phyloP scores from a whole-genome alignment of 2,113 vertebrate genomes.

The Bubo scandiacus region DNA sequence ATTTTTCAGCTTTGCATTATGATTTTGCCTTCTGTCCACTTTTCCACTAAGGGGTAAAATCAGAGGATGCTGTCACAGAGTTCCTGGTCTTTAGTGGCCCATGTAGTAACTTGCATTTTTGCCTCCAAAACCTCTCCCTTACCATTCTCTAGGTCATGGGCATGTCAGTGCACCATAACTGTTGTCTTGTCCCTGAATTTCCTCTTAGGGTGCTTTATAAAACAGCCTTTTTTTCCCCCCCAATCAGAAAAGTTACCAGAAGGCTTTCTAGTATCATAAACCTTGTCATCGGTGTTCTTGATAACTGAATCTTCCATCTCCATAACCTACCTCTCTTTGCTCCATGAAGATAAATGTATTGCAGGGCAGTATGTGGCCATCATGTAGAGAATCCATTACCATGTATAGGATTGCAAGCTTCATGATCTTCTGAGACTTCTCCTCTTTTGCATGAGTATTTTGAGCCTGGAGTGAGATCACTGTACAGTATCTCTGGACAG shows the following conservation, averaged over 20 bases:
- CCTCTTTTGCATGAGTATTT: not conserved
- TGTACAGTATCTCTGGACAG: not conserved
- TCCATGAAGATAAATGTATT: not conserved
- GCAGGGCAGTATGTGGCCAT: not conserved
- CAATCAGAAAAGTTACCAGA: not conserved
- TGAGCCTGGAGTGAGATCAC: not conserved
- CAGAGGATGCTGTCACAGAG: not conserved
- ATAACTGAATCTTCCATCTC: not conserved
- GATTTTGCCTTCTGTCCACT: not conserved
- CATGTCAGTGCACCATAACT: not conserved
- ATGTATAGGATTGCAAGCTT: not conserved
- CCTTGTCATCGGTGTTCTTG: accelerated
- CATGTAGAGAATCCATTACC: not conserved
- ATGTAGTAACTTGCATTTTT: not conserved
- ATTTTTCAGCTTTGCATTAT: not conserved
- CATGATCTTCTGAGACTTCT: not conserved
- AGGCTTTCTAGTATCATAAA: not conserved
- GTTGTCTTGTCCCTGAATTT: not conserved
- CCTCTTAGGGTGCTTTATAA: not conserved
- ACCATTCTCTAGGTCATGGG: not conserved
- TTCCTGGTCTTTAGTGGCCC: not conserved
- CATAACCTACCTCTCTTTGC: not conserved
- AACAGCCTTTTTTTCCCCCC: not conserved
- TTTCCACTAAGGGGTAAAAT: not conserved
- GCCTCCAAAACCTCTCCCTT: not conserved